Conservation (phyloP, 2,888 invertebrate species). For the Epistrophella euchroma region DNA sequence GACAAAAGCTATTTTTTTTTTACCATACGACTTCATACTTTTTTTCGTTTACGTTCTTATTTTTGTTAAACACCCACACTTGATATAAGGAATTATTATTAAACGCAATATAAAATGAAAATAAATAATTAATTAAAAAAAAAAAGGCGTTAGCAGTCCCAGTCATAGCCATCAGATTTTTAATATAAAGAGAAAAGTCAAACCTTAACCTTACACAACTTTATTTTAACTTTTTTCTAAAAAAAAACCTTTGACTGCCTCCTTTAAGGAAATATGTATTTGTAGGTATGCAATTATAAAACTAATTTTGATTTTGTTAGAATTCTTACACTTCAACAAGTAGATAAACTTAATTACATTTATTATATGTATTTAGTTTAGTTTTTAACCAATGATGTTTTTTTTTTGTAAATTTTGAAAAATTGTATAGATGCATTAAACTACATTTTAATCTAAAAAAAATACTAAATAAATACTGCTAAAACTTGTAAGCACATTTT, state of each 20-base stretch:
- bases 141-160: no score
- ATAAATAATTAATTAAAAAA: no score
- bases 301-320: background rate
- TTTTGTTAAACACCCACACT: background rate
- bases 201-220: background rate
- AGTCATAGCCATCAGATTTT: no score
- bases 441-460: no score
- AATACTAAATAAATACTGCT: no score
- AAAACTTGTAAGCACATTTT: no score
- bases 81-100: no score
- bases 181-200: background rate
- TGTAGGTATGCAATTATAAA: background rate
- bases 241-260: constrained; percentile 26
- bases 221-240: background rate
- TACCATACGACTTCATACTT: no score
- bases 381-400: background rate
- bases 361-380: background rate
- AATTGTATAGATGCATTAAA: background rate
- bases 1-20: no score
- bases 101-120: no score
- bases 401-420: no score
- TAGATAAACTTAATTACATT: background rate
- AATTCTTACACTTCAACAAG: background rate
- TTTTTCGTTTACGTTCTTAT: background rate
- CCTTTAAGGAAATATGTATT: constrained; percentile 16